Evolutionary conservation across 2,888 invertebrate species (phyloP).

Genomic region (Melipona bicolor): DNA sequence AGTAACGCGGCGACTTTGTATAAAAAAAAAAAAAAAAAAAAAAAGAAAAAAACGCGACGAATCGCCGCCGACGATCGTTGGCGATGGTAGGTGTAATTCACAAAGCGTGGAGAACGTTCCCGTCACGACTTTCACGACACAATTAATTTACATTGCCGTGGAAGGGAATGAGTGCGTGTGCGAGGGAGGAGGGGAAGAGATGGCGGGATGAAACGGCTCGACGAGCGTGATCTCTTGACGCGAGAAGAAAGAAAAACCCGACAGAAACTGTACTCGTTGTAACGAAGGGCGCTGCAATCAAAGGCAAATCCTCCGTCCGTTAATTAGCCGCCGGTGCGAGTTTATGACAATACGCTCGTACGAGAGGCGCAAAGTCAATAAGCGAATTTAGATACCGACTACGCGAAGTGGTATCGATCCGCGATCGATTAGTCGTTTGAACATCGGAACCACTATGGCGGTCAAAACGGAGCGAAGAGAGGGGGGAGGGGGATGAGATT

Average conservation of each 20-base stretch:
- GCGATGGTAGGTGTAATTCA: conserved; percentile 7
- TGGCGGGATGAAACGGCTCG: conserved; percentile 20
- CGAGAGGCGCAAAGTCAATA: not conserved
- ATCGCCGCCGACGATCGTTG: not conserved
- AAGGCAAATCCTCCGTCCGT: not conserved
- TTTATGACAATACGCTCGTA: not conserved
- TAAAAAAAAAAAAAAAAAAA: too few relatives aligned
- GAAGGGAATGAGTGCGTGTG: not conserved
- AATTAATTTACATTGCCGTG: conserved; percentile 33
- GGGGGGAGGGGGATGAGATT: not conserved
- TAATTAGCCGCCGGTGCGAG: conserved; percentile 21
- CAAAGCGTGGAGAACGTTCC: conserved; percentile 44
- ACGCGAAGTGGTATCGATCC: not conserved
- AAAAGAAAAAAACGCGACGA: not conserved
- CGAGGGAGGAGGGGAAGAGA: not conserved
- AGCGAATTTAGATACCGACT: not conserved
- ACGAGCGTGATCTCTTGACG: conserved; percentile 2
- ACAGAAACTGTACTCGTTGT: not conserved
- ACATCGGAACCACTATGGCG: not conserved
- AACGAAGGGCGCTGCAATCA: conserved; percentile 16
- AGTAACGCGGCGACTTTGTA: conserved; percentile 26
- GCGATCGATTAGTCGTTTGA: conserved; percentile 15
- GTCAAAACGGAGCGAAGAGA: not conserved
- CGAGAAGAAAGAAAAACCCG: conserved; percentile 20
- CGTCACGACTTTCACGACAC: conserved; percentile 35